Evolutionary conservation across 2,797 vertebrate species (phyloP).

Genomic region (Sebastolobus altivelis): DNA sequence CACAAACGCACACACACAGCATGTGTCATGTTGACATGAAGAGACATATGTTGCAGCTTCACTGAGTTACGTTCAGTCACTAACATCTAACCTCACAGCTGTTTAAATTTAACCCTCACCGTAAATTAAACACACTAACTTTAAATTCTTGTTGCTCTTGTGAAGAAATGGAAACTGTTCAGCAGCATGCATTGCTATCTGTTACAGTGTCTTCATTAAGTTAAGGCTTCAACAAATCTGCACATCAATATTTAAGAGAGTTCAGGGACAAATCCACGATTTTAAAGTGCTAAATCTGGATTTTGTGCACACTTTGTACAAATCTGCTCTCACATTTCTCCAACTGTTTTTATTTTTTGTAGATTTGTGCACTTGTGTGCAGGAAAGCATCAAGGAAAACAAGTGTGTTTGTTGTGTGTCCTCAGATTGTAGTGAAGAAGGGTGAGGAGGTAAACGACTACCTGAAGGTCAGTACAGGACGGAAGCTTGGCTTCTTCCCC

Average conservation of each 20-base stretch:
- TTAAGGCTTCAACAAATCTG: neutral
- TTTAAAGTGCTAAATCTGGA: neutral
- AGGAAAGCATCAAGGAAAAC: neutral
- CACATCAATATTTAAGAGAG: neutral
- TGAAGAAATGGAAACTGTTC: neutral
- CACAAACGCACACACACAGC: neutral
- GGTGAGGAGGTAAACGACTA: conserved; percentile 93
- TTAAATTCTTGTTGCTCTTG: neutral
- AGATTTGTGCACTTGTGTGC: neutral
- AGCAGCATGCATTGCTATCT: neutral
- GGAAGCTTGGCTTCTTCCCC: conserved; percentile 94
- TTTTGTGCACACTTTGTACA: neutral
- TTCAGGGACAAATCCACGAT: neutral
- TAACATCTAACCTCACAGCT: neutral
- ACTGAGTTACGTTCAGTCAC: neutral
- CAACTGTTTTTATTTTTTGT: neutral
- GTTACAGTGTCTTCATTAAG: neutral
- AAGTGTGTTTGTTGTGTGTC: conserved; percentile 25
- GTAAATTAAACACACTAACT: neutral
- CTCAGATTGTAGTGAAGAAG: conserved; percentile 95
- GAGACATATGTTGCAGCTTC: conserved; percentile 5
- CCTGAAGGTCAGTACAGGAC: conserved; percentile 93
- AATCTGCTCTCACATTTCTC: neutral
- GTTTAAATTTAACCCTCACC: neutral
- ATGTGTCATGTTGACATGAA: conserved; percentile 3